Evolutionary conservation across 2,113 vertebrate species (phyloP), one percentile per base, ranked within the genome.

Genomic region (Silurus glanis): DNA sequence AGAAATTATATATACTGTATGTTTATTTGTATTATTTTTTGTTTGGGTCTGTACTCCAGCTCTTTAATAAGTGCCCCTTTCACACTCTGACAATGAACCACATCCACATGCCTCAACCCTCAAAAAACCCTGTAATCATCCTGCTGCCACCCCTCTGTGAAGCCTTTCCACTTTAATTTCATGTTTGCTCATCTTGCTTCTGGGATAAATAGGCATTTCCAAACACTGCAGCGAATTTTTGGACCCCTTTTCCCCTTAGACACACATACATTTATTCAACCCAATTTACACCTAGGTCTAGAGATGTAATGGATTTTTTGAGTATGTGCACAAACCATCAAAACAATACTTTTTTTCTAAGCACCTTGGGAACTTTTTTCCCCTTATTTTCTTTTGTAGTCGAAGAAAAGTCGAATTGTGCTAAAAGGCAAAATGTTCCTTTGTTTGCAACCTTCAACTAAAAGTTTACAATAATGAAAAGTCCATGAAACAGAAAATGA

Each of bases 101-200:
- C 16, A 88, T 89, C 91, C 90, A 93, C 92, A 37, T 83, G 25
- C 79, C 75, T 51, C 59, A 84, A 90, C 72, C 80, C 9, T 62
- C 87, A 53, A 80, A 47, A 76, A 66, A 75, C 53, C 91, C 82
- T 86, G 91, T 93, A 90, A 91, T 93, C 93, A 93, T 94, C 91
- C 91, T 91, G 90, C 89, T 91, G 85, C 89, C 93, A 93, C 89
- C 91, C 89, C 91, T 95, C 94, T 93, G 93, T 96, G 91, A 69
- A 23, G 85, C 93, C 94, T 93, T 95, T 94, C 94, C 92, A 92
- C 92, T 95, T 92, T 93, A 94, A 93, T 95, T 97, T 96, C 93
- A 93, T 91, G 89, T 93, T 94, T 91, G 89, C 89, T 93, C 91
- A 89, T 91, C 80, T 94, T 90, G 51, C 89, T 85, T 92, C 89